phyloP scores from a whole-genome alignment of 2,113 vertebrate species.

The Laticauda colubrina region DNA sequence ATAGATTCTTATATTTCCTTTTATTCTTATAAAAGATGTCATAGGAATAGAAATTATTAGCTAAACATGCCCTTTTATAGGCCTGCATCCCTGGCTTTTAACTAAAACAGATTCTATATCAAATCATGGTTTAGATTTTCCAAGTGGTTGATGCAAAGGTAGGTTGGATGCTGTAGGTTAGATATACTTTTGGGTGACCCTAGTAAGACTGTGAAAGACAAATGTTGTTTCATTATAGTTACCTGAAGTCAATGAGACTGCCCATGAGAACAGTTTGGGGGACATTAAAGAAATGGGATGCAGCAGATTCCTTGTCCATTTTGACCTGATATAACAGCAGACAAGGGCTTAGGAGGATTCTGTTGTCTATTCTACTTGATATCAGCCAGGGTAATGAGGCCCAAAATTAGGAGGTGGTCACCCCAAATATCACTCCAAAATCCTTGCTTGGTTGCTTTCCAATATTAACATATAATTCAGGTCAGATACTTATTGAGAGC shows the following conservation, averaged over 20 bases:
- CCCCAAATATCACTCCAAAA: not conserved
- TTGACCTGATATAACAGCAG: not conserved
- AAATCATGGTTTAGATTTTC: not conserved
- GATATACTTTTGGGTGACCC: not conserved
- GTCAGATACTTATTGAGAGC: not conserved
- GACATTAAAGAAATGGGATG: not conserved
- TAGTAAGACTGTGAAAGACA: not conserved
- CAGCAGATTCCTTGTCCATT: not conserved
- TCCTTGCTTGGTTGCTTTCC: not conserved
- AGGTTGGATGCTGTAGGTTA: not conserved
- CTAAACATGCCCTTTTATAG: not conserved
- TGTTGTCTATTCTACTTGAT: not conserved
- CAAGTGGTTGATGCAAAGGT: not conserved
- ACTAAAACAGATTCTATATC: not conserved
- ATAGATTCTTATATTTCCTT: not conserved
- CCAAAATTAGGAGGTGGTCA: not conserved
- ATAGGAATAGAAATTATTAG: not conserved
- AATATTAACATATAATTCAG: not conserved
- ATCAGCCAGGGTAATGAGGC: not conserved
- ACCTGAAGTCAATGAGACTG: not conserved
- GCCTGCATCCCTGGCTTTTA: not conserved
- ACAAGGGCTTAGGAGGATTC: not conserved
- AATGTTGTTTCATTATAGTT: not conserved
- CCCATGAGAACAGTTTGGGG: not conserved
- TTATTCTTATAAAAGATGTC: not conserved